Conservation (phyloP, 23 tunicate species). For the Corella eumyota region DNA sequence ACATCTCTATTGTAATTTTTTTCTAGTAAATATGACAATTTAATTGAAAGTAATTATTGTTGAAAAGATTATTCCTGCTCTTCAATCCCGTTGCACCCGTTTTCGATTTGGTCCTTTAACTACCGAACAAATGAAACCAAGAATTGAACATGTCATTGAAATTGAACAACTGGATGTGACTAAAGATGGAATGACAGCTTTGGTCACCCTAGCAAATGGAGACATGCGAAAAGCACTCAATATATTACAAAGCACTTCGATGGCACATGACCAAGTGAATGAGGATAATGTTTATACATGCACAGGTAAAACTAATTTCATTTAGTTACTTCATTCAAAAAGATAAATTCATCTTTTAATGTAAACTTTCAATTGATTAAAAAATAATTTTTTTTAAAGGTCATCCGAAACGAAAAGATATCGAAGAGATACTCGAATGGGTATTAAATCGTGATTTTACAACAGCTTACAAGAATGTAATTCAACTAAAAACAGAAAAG, state of each 20-base stretch:
- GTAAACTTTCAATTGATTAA: too few relatives aligned
- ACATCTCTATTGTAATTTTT: too few relatives aligned
- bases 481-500: slow-evolving; percentile 48
- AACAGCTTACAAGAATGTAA: slow-evolving; percentile 34
- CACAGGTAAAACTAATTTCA: slow-evolving; percentile 22
- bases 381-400: slow-evolving; percentile 49
- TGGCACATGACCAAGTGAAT: slow-evolving; percentile 66
- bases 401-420: slow-evolving; percentile 71
- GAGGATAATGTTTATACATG: slow-evolving; percentile 83
- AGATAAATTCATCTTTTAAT: too few relatives aligned
- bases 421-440: slow-evolving; percentile 88
- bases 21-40: too few relatives aligned
- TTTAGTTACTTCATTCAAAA: not conserved
- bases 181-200: slow-evolving; percentile 78
- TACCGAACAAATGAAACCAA: slow-evolving; percentile 87
- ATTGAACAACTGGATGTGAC: slow-evolving; percentile 37
- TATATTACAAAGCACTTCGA: slow-evolving; percentile 73
- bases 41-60: too few relatives aligned
- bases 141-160: slow-evolving; percentile 65
- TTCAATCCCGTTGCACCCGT: slow-evolving; percentile 86
- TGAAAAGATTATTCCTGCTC: slow-evolving; percentile 89
- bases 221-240: slow-evolving; percentile 90
- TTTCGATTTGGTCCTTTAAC: slow-evolving; percentile 89
- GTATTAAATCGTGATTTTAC: slow-evolving; percentile 61
- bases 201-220: slow-evolving; percentile 70